Evolutionary conservation across 2,888 invertebrate genomes (phyloP).

Genomic region (Loripinus fragilis): DNA sequence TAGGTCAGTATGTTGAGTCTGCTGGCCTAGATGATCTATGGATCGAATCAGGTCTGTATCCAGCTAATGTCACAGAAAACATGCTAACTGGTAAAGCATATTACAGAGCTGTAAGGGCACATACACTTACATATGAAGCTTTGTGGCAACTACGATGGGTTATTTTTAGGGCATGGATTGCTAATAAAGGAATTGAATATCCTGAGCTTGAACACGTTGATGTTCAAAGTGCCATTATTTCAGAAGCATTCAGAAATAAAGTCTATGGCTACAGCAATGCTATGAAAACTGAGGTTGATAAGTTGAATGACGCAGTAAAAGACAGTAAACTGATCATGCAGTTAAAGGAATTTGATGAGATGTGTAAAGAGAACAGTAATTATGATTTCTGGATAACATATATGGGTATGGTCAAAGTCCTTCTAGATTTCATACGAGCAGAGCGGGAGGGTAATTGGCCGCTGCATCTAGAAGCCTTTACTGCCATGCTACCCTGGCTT

Average conservation of each 20-base stretch:
- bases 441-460: slow-evolving; percentile 47
- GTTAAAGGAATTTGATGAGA: slow-evolving; percentile 11
- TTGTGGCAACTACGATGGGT: too few relatives aligned
- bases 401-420: not conserved
- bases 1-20: slow-evolving; percentile 35
- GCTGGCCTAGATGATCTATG: slow-evolving; percentile 35
- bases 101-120: not conserved
- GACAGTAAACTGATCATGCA: not conserved
- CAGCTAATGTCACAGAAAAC: slow-evolving; percentile 16
- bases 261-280: not conserved
- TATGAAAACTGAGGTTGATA: not conserved
- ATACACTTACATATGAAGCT: too few relatives aligned
- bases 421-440: slow-evolving; percentile 42
- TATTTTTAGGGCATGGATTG: not conserved
- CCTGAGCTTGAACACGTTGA: not conserved
- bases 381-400: slow-evolving; percentile 28
- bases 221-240: not conserved
- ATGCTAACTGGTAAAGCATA: slow-evolving; percentile 32
- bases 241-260: not conserved
- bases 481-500: slow-evolving; percentile 47
- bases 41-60: slow-evolving; percentile 29
- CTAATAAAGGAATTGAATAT: not conserved
- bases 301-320: not conserved
- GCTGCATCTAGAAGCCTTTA: slow-evolving; percentile 43
- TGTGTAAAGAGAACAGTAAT: not conserved